Evolutionary conservation across 2,113 vertebrate genomes (phyloP).

Genomic region (Actenoides lindsayi): DNA sequence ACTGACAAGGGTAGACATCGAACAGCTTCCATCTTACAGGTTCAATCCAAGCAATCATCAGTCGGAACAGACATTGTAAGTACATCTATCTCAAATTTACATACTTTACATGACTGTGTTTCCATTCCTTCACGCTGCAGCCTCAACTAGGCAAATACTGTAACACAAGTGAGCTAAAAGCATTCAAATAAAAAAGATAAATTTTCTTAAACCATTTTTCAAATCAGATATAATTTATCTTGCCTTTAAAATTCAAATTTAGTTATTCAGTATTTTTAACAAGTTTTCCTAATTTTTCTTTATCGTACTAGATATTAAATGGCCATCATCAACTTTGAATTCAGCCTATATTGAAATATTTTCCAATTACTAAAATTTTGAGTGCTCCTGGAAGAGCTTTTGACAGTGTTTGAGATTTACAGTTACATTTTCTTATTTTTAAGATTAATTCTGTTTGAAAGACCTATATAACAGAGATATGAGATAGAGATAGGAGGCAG

Average conservation of each 20-base stretch:
- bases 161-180: neutral
- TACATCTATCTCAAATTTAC: constrained; percentile 12
- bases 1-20: constrained; percentile 91
- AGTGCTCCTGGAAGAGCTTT: neutral
- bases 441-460: neutral
- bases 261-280: neutral
- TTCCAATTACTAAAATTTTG: neutral
- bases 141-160: neutral
- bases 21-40: constrained; percentile 93
- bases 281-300: neutral
- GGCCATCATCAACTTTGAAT: neutral
- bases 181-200: neutral
- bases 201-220: neutral
- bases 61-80: constrained; percentile 94
- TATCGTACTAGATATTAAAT: neutral
- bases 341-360: neutral
- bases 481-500: neutral
- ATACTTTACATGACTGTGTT: neutral
- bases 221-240: neutral
- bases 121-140: neutral
- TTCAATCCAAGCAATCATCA: constrained; percentile 96
- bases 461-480: neutral
- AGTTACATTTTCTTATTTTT: neutral
- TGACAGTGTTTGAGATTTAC: neutral
- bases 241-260: neutral